Base-by-base conservation (phyloP, 2,797 vertebrate genomes). In the Balearica regulorum region DNA sequence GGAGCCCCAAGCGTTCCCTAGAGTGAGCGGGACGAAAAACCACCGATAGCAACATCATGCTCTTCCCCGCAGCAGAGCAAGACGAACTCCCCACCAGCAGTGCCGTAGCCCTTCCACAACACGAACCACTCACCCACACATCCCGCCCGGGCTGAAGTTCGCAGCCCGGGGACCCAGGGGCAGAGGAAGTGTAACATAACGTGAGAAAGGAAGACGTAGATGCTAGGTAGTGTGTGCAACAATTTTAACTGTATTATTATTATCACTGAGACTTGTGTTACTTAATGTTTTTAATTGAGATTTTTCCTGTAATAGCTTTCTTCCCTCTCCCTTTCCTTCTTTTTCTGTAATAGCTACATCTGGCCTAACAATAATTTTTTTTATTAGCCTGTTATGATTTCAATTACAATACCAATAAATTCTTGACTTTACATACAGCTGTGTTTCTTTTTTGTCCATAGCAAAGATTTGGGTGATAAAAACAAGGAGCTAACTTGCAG, bases 181-280 rank as follows among this genome's bases (percentile, higher is more conserved):
- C 55, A 55, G 16, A 4, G 53, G 48, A 31, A 39, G 4, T 0
- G 7, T 0, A 15, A 43, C 16, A 13, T 0, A 21, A 24, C 0
- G 0, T 1, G 10, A 66, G 44, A 53, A 37, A 41, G 37, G 31
- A 48, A 69, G 21, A 24, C 37, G 9, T 1, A 61, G 44, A 11
- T 28, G 37, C 15, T 28, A 24, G 14, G 12, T 1, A 55, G 31
- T 1, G 24, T 1, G 4, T 33, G 64, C 19, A 60, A 33, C 44
- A 39, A 24, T 21, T 58, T 58, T 2, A 33, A 53, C 11, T 35
- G 9, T 37, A 39, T 11, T 39, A 39, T 39, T 8, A 16, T 75
- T 48, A 20, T 28, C 66, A 62, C 26, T 55, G 25, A 62, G 61
- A 61, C 20, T 37, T 75, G 18, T 15, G 8, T 44, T 57, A 37